Conservation (phyloP, 1,140 invertebrate genomes). For the Trinorchestia longiramus region DNA sequence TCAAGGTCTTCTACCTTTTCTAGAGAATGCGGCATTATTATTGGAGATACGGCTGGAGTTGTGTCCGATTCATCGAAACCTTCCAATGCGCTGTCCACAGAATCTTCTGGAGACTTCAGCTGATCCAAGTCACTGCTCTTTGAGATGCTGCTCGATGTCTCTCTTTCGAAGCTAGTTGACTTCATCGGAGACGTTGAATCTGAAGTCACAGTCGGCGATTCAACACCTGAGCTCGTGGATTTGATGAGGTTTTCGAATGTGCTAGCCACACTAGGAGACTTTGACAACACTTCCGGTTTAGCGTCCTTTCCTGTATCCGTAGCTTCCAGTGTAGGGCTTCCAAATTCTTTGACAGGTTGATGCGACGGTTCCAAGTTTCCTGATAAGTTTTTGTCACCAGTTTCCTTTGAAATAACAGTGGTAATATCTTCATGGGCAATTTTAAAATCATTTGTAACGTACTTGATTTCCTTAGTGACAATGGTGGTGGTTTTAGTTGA, state of each 20-base stretch:
- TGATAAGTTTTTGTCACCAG: background rate
- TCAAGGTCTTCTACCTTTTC: conserved; percentile 55
- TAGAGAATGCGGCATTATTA: conserved; percentile 46
- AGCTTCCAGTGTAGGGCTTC: conserved; percentile 67
- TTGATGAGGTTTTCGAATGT: conserved; percentile 56
- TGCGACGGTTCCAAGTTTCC: background rate
- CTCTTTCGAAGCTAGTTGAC: conserved; percentile 58
- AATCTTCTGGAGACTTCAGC: conserved; percentile 63
- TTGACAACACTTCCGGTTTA: conserved; percentile 82
- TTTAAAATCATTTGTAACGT: background rate
- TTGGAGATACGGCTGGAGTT: conserved; percentile 63
- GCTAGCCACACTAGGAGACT: conserved; percentile 76
- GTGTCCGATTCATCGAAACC: conserved; percentile 64
- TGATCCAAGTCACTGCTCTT: conserved; percentile 57
- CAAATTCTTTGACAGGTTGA: background rate
- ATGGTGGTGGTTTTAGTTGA: conserved; percentile 87
- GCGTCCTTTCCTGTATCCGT: conserved; percentile 84
- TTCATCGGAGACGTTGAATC: conserved; percentile 62
- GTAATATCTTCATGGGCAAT: background rate
- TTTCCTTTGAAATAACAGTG: background rate
- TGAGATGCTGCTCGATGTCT: conserved; percentile 62
- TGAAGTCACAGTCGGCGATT: conserved; percentile 44
- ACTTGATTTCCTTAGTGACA: conserved; percentile 70
- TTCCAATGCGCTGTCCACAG: conserved; percentile 65
- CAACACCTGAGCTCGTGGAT: conserved; percentile 37